phyloP scores from a whole-genome alignment of 2,113 vertebrate genomes.

The Myiagra hebetior region DNA sequence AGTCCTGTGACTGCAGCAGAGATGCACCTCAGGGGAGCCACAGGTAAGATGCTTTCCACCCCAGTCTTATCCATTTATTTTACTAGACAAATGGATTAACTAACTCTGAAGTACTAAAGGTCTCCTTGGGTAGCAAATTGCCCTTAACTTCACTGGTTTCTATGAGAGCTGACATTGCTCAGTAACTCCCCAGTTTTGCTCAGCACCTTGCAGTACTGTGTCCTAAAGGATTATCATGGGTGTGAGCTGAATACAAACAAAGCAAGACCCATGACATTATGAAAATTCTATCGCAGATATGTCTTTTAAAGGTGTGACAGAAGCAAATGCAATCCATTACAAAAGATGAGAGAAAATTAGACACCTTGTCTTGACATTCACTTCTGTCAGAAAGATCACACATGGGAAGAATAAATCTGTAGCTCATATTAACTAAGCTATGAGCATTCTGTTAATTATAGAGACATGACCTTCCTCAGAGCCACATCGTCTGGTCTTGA shows the following conservation, averaged over 20 bases:
- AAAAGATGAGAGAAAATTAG: neutral
- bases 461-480: neutral
- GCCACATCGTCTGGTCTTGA: neutral
- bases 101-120: slow-evolving; percentile 16
- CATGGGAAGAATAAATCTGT: neutral
- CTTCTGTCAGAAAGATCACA: neutral
- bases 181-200: neutral
- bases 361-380: neutral
- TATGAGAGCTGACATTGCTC: neutral
- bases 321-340: neutral
- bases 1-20: neutral
- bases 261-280: neutral
- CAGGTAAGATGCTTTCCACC: neutral
- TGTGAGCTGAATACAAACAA: neutral
- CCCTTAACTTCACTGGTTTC: neutral
- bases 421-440: neutral
- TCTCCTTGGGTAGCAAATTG: slow-evolving; percentile 9
- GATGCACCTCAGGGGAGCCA: neutral
- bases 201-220: neutral
- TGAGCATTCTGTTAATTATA: neutral
- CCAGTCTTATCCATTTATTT: neutral
- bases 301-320: neutral
- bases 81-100: slow-evolving; percentile 41
- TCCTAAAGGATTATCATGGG: neutral
- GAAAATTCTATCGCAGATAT: neutral